These are phyloP conservation scores for Hippasteria phrygiana DNA, from an alignment of 53 echinoderm and acorn worm genomes.

Conservation along the genomic window DNA sequence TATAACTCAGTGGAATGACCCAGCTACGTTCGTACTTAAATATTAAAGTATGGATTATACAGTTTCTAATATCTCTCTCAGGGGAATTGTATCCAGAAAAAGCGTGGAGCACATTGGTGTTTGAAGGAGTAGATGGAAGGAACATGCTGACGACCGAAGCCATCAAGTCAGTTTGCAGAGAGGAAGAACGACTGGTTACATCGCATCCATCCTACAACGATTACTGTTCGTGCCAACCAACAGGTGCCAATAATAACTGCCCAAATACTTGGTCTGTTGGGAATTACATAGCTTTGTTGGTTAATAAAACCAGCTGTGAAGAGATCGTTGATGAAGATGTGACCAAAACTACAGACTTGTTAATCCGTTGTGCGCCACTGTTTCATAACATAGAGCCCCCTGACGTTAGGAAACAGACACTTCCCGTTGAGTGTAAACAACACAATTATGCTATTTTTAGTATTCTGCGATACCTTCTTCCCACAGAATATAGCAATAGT, in stretches of 20 bases:
- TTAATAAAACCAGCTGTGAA: conserved; percentile 71
- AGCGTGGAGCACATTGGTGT: no score
- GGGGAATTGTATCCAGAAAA: no score
- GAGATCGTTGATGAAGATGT: conserved; percentile 74
- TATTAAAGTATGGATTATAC: no score
- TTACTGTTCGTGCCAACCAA: neutral
- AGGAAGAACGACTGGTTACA: conserved; percentile 38
- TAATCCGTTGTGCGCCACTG: conserved; percentile 66
- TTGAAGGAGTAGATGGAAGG: neutral
- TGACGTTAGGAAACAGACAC: neutral
- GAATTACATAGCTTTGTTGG: conserved; percentile 74
- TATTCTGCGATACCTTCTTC: conserved; percentile 72
- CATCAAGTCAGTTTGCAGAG: conserved; percentile 72
- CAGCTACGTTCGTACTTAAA: no score
- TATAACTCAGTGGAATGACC: no score
- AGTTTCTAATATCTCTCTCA: no score
- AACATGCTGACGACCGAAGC: conserved; percentile 60
- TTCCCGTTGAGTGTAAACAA: conserved; percentile 47
- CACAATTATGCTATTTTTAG: conserved; percentile 58
- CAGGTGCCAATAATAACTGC: neutral
- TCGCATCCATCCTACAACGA: conserved; percentile 4
- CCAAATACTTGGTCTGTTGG: conserved; percentile 80
- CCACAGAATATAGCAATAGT: conserved; percentile 31
- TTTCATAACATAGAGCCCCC: neutral
- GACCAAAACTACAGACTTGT: conserved; percentile 9